A percentile compares a stretch with the other conserved stretches of the same genome.
Evolutionary conservation across 2,888 invertebrate genomes (phyloP).

Genomic region (Scaptomyza reducta): DNA sequence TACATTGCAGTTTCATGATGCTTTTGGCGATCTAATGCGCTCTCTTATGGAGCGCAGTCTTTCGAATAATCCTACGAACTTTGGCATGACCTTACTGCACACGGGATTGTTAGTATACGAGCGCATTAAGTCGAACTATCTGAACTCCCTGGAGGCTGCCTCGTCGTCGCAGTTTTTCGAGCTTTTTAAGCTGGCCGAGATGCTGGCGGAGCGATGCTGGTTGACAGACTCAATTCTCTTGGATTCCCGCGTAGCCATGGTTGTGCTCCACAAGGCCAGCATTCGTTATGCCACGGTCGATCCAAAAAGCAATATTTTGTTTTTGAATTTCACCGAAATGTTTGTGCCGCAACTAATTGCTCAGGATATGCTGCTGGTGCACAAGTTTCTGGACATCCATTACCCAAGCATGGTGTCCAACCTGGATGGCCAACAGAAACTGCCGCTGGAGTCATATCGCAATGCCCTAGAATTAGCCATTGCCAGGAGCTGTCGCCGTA

Average conservation of each 20-base stretch:
- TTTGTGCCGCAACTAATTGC: conserved; percentile 56
- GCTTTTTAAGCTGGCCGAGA: conserved; percentile 37
- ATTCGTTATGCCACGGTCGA: conserved; percentile 44
- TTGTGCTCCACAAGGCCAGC: conserved; percentile 52
- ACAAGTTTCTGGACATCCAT: conserved; percentile 11
- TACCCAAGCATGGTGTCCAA: conserved; percentile 22
- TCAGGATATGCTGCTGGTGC: conserved; percentile 48
- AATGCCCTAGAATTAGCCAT: conserved; percentile 16
- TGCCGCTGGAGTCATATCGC: conserved; percentile 44
- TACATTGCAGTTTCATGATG: conserved; percentile 16
- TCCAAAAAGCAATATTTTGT: conserved; percentile 22
- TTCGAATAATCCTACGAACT: conserved; percentile 41
- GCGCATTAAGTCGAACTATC: conserved; percentile 6
- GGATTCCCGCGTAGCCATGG: conserved; percentile 31
- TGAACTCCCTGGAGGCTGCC: not conserved
- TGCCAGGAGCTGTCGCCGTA: conserved; percentile 27
- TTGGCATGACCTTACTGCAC: conserved; percentile 65
- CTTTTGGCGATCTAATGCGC: conserved; percentile 57
- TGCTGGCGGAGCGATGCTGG: conserved; percentile 25
- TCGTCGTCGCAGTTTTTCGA: conserved; percentile 27
- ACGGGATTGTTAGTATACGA: conserved; percentile 42
- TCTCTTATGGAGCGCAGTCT: conserved; percentile 45
- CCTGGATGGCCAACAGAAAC: conserved; percentile 14
- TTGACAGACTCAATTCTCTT: conserved; percentile 29
- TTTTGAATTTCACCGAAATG: conserved; percentile 35